A percentile compares a stretch with the other conserved stretches of the same genome.
These are phyloP conservation scores for Panulirus ornatus DNA, from an alignment of 1,140 invertebrate species.

Conservation along the genomic window DNA sequence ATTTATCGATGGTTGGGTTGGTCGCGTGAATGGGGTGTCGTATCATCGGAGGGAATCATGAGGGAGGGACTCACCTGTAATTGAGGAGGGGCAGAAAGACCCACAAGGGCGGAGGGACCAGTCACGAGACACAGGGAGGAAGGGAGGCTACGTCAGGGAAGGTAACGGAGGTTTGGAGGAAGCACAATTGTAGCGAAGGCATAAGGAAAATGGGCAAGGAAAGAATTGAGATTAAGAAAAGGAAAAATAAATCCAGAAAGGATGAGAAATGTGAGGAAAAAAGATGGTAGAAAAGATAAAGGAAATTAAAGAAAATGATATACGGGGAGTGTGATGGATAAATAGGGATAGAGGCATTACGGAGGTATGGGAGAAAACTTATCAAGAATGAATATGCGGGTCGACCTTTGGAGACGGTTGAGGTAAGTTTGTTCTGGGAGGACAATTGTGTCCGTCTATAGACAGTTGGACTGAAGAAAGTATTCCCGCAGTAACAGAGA, in stretches of 20 bases:
- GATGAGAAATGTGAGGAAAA: background rate
- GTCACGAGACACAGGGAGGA: background rate
- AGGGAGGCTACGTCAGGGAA: background rate
- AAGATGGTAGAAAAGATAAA: background rate
- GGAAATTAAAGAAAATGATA: background rate
- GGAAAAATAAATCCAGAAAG: background rate
- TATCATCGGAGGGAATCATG: conserved; percentile 3
- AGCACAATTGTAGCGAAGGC: background rate
- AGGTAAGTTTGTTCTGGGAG: no score
- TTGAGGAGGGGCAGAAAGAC: background rate
- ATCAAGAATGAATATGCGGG: no score
- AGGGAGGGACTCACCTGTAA: background rate
- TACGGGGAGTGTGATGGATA: background rate
- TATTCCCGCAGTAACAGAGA: background rate
- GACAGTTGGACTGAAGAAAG: no score
- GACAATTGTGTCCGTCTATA: no score
- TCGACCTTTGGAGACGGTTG: no score
- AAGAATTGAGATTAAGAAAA: background rate
- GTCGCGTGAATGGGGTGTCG: conserved; percentile 23
- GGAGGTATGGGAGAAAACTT: background rate
- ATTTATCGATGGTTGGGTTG: conserved; percentile 30
- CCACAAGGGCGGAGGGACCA: background rate
- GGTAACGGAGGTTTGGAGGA: background rate
- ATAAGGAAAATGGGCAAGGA: background rate
- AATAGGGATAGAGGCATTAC: background rate